Conservation (phyloP, 2,113 vertebrate species). For the Pachycephala philippinensis region DNA sequence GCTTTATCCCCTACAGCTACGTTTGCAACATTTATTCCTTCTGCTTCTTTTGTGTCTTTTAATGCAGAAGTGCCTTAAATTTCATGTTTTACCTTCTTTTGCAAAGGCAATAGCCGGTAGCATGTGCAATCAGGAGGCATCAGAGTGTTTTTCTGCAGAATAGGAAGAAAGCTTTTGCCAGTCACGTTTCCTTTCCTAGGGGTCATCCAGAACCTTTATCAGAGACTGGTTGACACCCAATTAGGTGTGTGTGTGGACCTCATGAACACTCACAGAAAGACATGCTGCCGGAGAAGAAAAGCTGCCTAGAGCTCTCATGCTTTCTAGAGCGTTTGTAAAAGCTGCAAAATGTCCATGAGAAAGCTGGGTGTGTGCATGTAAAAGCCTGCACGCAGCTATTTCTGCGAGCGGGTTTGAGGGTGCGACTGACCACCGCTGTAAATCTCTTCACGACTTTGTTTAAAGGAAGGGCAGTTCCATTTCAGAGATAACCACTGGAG, state of each 20-base stretch:
- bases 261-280: background rate
- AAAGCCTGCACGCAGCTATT: fast-evolving
- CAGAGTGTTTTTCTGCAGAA: background rate
- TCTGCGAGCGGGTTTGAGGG: background rate
- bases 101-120: background rate
- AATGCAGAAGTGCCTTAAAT: background rate
- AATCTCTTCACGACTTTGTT: background rate
- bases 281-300: background rate
- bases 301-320: background rate
- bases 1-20: background rate
- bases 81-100: background rate
- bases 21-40: background rate
- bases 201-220: background rate
- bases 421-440: fast-evolving
- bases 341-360: background rate
- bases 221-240: fast-evolving
- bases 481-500: background rate
- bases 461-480: background rate
- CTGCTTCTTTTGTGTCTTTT: background rate
- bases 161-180: background rate
- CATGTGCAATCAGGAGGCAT: background rate
- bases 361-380: background rate
- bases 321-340: background rate
- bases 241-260: no score
- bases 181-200: background rate